phyloP scores from a whole-genome alignment of 2,113 vertebrate species.

The Gyps fulvus region DNA sequence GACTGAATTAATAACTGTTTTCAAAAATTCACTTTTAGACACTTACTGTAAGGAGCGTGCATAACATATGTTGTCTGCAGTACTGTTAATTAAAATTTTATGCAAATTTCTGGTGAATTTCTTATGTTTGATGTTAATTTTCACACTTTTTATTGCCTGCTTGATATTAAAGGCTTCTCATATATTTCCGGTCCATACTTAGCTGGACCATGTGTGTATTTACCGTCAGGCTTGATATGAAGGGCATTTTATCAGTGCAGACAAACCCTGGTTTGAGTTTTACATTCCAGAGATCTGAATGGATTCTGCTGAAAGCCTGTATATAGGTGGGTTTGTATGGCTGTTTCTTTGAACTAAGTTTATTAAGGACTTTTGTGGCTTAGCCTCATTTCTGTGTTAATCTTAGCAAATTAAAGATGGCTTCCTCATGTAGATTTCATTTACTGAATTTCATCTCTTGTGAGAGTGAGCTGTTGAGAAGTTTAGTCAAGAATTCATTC shows the following conservation, averaged over 20 bases:
- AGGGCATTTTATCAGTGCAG: background rate
- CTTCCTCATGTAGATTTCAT: background rate
- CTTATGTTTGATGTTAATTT: background rate
- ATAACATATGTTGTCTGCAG: background rate
- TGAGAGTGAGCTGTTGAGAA: background rate
- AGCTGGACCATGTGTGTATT: background rate
- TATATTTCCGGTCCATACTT: background rate
- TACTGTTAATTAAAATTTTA: background rate
- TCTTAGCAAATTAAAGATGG: constrained; percentile 7
- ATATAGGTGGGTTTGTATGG: background rate
- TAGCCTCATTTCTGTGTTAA: constrained; percentile 13
- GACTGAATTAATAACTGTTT: background rate
- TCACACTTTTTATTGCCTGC: background rate
- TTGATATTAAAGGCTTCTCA: background rate
- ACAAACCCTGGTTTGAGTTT: background rate
- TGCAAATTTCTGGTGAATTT: background rate
- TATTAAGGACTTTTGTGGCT: constrained; percentile 17
- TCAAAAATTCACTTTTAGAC: background rate
- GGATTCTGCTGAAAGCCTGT: constrained; percentile 1
- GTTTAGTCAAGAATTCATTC: background rate
- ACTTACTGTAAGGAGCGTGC: too few relatives aligned
- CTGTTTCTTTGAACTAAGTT: background rate
- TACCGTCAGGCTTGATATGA: background rate
- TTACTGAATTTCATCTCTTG: background rate
- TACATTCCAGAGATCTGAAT: background rate